phyloP scores from a whole-genome alignment of 1,140 invertebrate genomes.

The Lineus longissimus region DNA sequence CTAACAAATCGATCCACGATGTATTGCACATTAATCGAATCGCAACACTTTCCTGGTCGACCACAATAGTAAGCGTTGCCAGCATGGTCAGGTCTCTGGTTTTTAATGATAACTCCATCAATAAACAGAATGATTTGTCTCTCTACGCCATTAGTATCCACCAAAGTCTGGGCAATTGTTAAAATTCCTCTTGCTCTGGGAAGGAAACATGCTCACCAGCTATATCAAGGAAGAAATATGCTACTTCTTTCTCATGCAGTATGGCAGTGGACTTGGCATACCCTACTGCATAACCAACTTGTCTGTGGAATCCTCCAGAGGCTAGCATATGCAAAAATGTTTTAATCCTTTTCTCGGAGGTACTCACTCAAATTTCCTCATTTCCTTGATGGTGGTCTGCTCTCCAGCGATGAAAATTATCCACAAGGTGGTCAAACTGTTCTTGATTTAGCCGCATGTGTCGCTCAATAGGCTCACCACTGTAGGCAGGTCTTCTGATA shows the following conservation, averaged over 20 bases:
- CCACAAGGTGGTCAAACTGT: constrained; percentile 7
- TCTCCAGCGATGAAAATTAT: neutral
- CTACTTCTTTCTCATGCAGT: neutral
- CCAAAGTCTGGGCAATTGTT: too few relatives aligned
- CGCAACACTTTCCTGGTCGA: constrained; percentile 2
- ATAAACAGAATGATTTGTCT: too few relatives aligned
- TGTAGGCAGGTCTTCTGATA: neutral
- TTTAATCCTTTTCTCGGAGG: neutral
- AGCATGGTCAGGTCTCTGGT: neutral
- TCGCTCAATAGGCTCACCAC: neutral
- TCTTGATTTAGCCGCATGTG: neutral
- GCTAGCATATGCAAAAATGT: constrained; percentile 1
- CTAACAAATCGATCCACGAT: neutral
- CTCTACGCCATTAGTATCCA: too few relatives aligned
- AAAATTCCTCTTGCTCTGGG: neutral
- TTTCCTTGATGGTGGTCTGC: constrained; percentile 3
- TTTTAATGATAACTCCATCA: too few relatives aligned
- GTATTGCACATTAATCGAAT: constrained; percentile 6
- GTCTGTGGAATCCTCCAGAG: constrained; percentile 3
- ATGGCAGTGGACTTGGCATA: neutral
- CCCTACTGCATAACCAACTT: constrained; percentile 1
- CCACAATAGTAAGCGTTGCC: constrained; percentile 1
- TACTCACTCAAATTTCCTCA: neutral
- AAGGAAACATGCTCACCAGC: neutral
- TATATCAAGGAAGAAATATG: neutral